phyloP scores from a whole-genome alignment of 2,797 vertebrate species.

The Yasuhikotakia modesta region DNA sequence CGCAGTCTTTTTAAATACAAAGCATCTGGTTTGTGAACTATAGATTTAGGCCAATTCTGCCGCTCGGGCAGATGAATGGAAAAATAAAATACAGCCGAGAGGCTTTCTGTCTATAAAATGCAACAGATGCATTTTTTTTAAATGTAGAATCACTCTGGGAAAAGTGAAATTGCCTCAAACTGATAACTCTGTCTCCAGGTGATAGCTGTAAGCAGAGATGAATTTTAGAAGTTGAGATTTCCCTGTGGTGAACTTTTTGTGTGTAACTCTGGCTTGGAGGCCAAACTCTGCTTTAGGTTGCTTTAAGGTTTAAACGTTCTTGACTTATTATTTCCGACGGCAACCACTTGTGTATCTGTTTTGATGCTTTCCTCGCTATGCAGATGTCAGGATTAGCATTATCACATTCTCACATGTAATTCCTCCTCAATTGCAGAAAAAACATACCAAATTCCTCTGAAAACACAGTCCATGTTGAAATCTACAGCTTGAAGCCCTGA shows the following conservation, averaged over 20 bases:
- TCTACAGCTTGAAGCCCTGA: conserved; percentile 28
- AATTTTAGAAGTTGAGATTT: conserved; percentile 35
- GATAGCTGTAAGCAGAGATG: conserved; percentile 38
- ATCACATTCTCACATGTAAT: conserved; percentile 53
- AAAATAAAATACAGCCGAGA: conserved; percentile 42
- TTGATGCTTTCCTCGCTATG: conserved; percentile 34
- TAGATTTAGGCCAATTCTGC: conserved; percentile 13
- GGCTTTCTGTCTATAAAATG: conserved; percentile 27
- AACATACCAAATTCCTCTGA: conserved; percentile 57
- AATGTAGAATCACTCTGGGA: conserved; percentile 36
- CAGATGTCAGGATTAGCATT: conserved; percentile 59
- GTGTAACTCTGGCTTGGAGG: not conserved
- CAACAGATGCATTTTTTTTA: conserved; percentile 34
- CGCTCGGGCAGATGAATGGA: conserved; percentile 15
- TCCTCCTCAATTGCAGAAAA: conserved; percentile 57
- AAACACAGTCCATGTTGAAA: not conserved
- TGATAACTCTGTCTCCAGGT: conserved; percentile 28
- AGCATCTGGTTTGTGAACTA: conserved; percentile 9
- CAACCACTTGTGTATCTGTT: not conserved
- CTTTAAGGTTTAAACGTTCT: not conserved
- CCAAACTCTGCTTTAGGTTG: conserved; percentile 7
- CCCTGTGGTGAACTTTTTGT: conserved; percentile 10
- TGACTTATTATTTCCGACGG: not conserved
- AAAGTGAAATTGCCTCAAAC: conserved; percentile 40
- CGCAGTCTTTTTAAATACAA: conserved; percentile 28